Conservation (phyloP, 2,888 invertebrate species). For the Mimachlamys varia region DNA sequence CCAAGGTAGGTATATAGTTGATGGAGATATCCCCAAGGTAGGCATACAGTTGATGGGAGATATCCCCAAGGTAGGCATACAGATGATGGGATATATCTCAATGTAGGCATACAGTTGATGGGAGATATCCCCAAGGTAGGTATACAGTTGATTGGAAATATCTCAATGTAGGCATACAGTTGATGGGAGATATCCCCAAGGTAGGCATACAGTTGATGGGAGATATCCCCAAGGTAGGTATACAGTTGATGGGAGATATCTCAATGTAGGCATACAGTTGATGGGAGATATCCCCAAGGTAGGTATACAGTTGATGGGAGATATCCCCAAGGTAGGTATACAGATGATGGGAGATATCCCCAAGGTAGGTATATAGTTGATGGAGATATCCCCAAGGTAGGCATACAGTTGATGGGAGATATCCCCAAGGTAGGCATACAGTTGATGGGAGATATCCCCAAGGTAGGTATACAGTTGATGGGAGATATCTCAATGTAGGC, state of each 20-base stretch:
- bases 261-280: slow-evolving; percentile 91
- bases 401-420: slow-evolving; percentile 93
- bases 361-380: slow-evolving; percentile 88
- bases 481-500: slow-evolving; percentile 97
- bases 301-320: slow-evolving; percentile 90
- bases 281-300: slow-evolving; percentile 98
- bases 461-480: slow-evolving; percentile 88
- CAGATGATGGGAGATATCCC: slow-evolving; percentile 98
- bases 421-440: slow-evolving; percentile 93
- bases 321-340: slow-evolving; percentile 94
- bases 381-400: slow-evolving; percentile 98
- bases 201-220: slow-evolving; percentile 90
- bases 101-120: slow-evolving; percentile 88
- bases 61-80: slow-evolving; percentile 93
- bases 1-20: slow-evolving; percentile 91
- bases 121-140: slow-evolving; percentile 97
- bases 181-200: slow-evolving; percentile 98
- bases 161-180: slow-evolving; percentile 94
- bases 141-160: slow-evolving; percentile 94
- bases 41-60: slow-evolving; percentile 92
- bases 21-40: slow-evolving; percentile 98
- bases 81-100: slow-evolving; percentile 98
- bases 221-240: slow-evolving; percentile 94
- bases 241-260: slow-evolving; percentile 98
- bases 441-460: slow-evolving; percentile 98